Evolutionary conservation across 2,797 vertebrate species (phyloP).

Genomic region (Propithecus perrieri): DNA sequence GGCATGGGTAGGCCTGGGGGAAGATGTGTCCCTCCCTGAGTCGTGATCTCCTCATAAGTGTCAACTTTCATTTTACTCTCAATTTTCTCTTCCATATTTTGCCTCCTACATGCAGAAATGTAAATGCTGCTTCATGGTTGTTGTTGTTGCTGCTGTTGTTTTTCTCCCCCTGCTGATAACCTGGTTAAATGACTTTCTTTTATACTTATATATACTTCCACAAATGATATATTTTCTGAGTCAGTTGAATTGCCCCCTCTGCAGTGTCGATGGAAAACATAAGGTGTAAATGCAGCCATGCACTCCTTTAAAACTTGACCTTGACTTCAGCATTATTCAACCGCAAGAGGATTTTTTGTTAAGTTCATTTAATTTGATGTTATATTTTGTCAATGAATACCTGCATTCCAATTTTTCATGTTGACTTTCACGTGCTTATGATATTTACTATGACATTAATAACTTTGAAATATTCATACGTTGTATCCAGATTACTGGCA

Average conservation of each 20-base stretch:
- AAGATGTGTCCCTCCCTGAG: not conserved
- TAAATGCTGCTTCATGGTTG: not conserved
- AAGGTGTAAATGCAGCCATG: not conserved
- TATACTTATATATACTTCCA: not conserved
- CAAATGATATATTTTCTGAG: not conserved
- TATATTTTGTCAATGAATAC: slow-evolving; percentile 21
- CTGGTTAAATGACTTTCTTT: not conserved
- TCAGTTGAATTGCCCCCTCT: not conserved
- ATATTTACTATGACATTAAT: slow-evolving; percentile 25
- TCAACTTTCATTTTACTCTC: not conserved
- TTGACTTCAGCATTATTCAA: not conserved
- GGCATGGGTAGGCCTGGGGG: not conserved
- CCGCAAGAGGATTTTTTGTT: not conserved
- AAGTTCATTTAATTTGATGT: not conserved
- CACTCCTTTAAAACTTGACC: not conserved
- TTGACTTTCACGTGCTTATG: not conserved
- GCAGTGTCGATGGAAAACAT: not conserved
- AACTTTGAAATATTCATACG: not conserved
- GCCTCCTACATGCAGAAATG: not conserved
- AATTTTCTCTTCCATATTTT: not conserved
- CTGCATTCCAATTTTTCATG: slow-evolving; percentile 12
- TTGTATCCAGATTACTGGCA: not conserved
- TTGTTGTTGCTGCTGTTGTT: no score
- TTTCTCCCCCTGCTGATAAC: not conserved
- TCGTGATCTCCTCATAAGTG: not conserved